These are phyloP conservation scores for Ginglymostoma cirratum DNA, from an alignment of 2,113 vertebrate species.

Conservation along the genomic window DNA sequence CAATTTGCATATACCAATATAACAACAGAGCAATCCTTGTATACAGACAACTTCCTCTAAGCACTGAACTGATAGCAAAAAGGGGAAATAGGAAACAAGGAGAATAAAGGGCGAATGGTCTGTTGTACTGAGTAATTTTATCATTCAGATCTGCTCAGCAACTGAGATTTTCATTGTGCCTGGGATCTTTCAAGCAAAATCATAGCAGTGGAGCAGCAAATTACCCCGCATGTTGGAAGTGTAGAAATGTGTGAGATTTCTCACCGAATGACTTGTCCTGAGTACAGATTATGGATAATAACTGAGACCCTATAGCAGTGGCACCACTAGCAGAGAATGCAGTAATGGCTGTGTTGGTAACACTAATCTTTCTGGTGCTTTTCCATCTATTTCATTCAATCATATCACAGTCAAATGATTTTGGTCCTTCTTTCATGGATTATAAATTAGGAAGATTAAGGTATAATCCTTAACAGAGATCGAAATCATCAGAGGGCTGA, in stretches of 20 bases:
- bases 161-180: neutral
- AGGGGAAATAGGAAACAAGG: neutral
- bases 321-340: neutral
- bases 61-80: neutral
- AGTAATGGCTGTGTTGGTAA: neutral
- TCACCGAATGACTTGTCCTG: neutral
- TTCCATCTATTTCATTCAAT: neutral
- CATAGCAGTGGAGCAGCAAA: neutral
- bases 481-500: neutral
- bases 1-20: neutral
- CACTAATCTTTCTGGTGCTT: neutral
- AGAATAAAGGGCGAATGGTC: neutral
- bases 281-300: neutral
- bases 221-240: neutral
- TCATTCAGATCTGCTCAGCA: neutral
- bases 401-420: neutral
- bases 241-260: neutral
- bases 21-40: neutral
- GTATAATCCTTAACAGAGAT: constrained; percentile 18
- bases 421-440: neutral
- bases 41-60: neutral
- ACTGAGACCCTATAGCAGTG: neutral
- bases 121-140: neutral
- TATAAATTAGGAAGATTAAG: constrained; percentile 25
- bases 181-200: neutral